Base-by-base conservation (phyloP, 2,113 vertebrate genomes). In the Recurvirostra avosetta region DNA sequence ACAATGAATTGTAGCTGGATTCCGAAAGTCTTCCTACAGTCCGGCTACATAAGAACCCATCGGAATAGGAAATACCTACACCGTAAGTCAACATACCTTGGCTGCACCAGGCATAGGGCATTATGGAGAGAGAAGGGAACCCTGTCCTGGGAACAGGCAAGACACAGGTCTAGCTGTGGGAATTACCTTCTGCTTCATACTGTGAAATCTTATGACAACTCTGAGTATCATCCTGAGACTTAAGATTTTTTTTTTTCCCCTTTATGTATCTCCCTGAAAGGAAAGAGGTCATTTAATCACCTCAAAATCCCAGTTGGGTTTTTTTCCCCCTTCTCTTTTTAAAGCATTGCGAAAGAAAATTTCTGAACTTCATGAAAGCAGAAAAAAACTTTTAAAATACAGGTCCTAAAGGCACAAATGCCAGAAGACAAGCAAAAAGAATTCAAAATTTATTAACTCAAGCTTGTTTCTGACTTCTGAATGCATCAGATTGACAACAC, bases 1-100 rank as follows among this genome's bases (percentile, higher is more conserved):
- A 83, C 10, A 25, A 41, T 0, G 2, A 67, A n/a, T 8, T 84
- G 36, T 2, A 40, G 45, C 41, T 59, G 52, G 20, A 52, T 18
- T 76, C 36, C 2, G 3, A 38, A 18, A 4, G 23, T 11, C 20
- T 56, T 74, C 55, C 45, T 34, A 12, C 12, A 36, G 30, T 40
- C 38, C 38, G 27, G 32, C 71, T 47, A 36, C 5, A 0, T 7
- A 29, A 40, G 52, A 75, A 41, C 21, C 45, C 53, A 8, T 1
- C 0, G 0, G 49, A 65, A 56, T 0, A 15, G 9, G 12, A 74
- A 77, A 53, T 4, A 43, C 6, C 30, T 15, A 5, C 3, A 1
- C 3, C 21, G 14, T 2, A 5, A 30, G 21, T 29, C 40, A 21
- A 2, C 7, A 10, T 2, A 34, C 19, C 16, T 26, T 3, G 20